Evolutionary conservation across 2,113 vertebrate species (phyloP).

Genomic region (Suricata suricatta): DNA sequence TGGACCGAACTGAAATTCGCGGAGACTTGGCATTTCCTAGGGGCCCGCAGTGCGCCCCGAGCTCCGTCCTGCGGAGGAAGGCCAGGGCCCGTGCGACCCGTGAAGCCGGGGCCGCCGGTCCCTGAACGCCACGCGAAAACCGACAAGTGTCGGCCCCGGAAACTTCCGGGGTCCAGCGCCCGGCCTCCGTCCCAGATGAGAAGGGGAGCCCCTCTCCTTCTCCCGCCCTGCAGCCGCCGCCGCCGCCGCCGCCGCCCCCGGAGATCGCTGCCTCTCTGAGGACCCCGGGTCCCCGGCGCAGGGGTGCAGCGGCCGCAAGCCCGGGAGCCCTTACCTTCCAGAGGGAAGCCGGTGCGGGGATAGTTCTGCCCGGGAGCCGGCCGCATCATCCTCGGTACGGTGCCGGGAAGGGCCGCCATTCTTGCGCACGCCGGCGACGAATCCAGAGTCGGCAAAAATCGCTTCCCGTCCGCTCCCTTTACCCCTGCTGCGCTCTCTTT

Average conservation of each 20-base stretch:
- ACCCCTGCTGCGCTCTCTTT: conserved; percentile 65
- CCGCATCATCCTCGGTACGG: conserved; percentile 96
- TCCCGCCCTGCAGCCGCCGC: neutral
- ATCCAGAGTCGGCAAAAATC: conserved; percentile 43
- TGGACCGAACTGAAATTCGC: neutral
- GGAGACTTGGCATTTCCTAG: neutral
- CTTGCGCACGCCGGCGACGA: conserved; percentile 58
- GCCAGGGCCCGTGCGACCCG: neutral
- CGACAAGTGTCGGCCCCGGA: neutral
- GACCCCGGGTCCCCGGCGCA: neutral
- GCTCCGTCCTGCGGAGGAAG: neutral
- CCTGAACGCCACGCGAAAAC: neutral
- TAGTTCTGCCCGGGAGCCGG: conserved; percentile 97
- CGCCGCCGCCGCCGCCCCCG: neutral
- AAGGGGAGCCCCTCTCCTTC: neutral
- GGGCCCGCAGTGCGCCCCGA: neutral
- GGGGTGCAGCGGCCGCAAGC: neutral
- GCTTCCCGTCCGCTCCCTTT: conserved; percentile 41
- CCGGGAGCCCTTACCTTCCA: conserved; percentile 93
- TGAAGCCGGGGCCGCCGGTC: neutral
- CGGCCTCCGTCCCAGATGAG: neutral
- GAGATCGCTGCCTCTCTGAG: neutral
- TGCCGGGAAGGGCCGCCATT: conserved; percentile 91
- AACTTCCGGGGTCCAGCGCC: conserved; percentile 10
- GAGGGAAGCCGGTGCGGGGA: conserved; percentile 94